These are phyloP conservation scores for Actinemys pallida DNA, from an alignment of 2,113 vertebrate species.

Conservation along the genomic window DNA sequence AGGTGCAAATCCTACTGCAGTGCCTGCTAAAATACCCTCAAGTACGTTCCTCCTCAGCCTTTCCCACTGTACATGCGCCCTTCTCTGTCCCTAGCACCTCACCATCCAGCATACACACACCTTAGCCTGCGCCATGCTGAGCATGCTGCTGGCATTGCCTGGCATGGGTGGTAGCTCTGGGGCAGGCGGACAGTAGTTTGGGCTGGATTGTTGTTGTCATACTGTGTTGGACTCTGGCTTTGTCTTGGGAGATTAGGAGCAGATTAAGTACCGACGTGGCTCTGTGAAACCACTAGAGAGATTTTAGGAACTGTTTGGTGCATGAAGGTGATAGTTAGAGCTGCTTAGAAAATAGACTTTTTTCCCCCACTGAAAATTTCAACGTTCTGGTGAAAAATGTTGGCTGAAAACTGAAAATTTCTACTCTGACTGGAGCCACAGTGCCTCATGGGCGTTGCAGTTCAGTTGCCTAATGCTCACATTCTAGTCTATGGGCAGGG, in stretches of 20 bases:
- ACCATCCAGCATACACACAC: neutral
- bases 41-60: neutral
- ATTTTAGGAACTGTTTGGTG: neutral
- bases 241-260: neutral
- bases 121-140: neutral
- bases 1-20: neutral
- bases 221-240: neutral
- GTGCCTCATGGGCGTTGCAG: neutral
- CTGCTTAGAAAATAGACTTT: neutral
- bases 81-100: neutral
- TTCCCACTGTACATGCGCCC: neutral
- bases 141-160: neutral
- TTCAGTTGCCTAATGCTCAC: neutral
- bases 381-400: neutral
- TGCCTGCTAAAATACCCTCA: neutral
- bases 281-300: neutral
- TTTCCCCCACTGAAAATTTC: neutral
- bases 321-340: neutral
- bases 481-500: neutral
- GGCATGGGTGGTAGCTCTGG: neutral
- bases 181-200: neutral
- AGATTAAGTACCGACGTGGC: neutral
- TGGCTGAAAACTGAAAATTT: neutral
- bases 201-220: neutral
- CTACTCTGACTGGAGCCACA: neutral